phyloP scores from a whole-genome alignment of 2,113 vertebrate genomes.

The Andinoacara biseriatus region DNA sequence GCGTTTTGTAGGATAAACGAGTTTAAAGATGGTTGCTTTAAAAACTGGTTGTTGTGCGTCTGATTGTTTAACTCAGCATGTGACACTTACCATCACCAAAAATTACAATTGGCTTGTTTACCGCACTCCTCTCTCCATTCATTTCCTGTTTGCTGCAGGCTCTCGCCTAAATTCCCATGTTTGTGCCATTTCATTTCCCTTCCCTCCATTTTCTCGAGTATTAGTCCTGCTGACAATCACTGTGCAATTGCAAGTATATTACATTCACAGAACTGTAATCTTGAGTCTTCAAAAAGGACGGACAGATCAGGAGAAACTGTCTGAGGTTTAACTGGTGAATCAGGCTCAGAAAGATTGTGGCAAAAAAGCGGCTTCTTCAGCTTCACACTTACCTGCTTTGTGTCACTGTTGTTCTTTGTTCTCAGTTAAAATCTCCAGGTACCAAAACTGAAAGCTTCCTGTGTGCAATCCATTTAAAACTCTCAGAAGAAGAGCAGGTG shows the following conservation, averaged over 20 bases:
- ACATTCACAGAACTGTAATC: neutral
- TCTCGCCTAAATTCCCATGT: neutral
- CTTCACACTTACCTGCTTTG: slow-evolving; percentile 8
- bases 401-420: neutral
- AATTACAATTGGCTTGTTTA: slow-evolving; percentile 19
- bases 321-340: neutral
- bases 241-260: neutral
- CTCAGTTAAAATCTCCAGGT: neutral
- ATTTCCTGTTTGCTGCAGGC: slow-evolving; percentile 20
- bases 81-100: neutral
- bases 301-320: neutral
- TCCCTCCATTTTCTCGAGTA: neutral
- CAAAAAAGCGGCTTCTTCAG: neutral
- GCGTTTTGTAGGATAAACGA: neutral
- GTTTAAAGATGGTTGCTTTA: neutral
- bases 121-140: neutral
- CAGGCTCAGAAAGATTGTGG: neutral
- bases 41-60: neutral
- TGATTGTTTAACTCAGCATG: slow-evolving; percentile 5
- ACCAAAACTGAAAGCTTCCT: neutral
- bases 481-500: neutral
- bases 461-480: neutral
- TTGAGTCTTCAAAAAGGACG: neutral
- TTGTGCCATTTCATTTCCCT: slow-evolving; percentile 29
- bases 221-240: neutral